Conservation (phyloP, 2,113 vertebrate genomes). For the Phyllostomus discolor region DNA sequence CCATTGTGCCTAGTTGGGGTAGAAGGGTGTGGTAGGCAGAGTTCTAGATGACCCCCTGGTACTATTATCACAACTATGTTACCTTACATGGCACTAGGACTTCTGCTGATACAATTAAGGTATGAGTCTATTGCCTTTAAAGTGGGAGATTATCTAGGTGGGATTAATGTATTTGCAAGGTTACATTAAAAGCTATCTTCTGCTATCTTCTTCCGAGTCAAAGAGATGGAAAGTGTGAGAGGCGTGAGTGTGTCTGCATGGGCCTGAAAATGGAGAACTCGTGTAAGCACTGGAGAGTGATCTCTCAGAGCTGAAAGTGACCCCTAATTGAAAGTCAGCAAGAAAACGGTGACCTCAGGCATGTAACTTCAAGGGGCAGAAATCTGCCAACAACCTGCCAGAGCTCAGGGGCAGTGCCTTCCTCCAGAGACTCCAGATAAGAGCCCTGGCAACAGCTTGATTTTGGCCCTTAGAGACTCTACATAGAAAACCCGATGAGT, state of each 20-base stretch:
- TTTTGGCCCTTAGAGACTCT: not conserved
- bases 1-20: not conserved
- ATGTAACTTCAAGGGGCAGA: too few relatives aligned
- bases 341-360: not conserved
- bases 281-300: not conserved
- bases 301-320: not conserved
- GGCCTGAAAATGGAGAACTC: not conserved
- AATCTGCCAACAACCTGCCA: not conserved
- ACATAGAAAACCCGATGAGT: not conserved
- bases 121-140: not conserved
- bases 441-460: not conserved
- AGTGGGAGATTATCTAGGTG: not conserved
- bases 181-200: not conserved
- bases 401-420: not conserved
- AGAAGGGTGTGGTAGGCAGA: not conserved
- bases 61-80: not conserved
- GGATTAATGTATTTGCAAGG: not conserved
- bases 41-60: not conserved
- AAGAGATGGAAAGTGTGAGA: not conserved
- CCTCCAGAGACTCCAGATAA: not conserved
- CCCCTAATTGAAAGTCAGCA: not conserved
- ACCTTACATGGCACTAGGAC: not conserved
- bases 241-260: not conserved
- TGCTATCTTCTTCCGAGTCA: not conserved
- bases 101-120: not conserved